Percentiles rank a stretch among this genome's conserved stretches.
Evolutionary conservation across 2,113 vertebrate genomes (phyloP).

Genomic region (Gymnobelideus leadbeateri): DNA sequence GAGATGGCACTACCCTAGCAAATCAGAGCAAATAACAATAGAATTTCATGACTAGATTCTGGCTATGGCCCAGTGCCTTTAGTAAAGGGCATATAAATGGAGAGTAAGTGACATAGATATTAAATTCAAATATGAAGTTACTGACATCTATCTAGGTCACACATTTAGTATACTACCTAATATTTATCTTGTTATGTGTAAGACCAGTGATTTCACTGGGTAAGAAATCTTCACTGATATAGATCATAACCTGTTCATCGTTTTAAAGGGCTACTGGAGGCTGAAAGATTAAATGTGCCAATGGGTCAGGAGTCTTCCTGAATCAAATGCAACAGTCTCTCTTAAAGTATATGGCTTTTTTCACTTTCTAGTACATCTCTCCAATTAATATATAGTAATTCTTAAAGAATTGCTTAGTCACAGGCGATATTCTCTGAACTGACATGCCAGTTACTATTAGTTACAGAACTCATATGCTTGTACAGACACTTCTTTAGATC

Average conservation of each 20-base stretch:
- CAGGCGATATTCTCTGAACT: constrained; percentile 13
- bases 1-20: neutral
- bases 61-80: neutral
- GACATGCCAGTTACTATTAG: neutral
- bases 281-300: neutral
- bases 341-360: neutral
- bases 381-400: neutral
- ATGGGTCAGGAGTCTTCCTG: neutral
- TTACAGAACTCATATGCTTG: neutral
- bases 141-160: constrained; percentile 55
- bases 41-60: neutral
- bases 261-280: neutral
- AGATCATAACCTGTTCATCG: neutral
- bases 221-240: neutral
- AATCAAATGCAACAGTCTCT: neutral
- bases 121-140: constrained; percentile 55
- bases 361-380: neutral
- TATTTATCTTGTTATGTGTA: neutral
- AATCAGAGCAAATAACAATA: neutral
- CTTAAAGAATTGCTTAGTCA: constrained; percentile 24
- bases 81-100: constrained; percentile 43
- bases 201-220: neutral
- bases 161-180: neutral
- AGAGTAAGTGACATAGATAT: neutral
- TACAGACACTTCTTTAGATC: rapidly evolving